phyloP scores from a whole-genome alignment of 2,113 vertebrate genomes.

The Chamaea fasciata region DNA sequence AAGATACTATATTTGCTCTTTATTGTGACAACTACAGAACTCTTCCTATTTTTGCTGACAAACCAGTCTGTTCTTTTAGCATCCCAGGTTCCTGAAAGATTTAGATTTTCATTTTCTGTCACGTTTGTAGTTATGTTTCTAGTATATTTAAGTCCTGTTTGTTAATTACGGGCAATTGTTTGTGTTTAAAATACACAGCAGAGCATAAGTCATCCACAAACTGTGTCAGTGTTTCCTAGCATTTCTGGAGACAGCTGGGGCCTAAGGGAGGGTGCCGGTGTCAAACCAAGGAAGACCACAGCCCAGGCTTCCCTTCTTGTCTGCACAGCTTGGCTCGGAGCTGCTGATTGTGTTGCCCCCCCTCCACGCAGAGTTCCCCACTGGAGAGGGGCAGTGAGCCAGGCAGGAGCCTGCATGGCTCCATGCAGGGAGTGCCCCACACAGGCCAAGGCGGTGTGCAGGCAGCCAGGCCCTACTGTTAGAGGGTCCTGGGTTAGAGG shows the following conservation, averaged over 20 bases:
- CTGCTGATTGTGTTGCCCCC: neutral
- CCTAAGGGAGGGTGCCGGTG: neutral
- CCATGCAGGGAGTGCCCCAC: neutral
- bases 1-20: neutral
- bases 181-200: neutral
- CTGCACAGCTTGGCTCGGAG: neutral
- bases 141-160: neutral
- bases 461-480: neutral
- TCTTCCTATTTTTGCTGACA: neutral
- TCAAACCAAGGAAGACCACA: neutral
- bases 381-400: neutral
- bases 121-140: neutral
- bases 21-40: conserved; percentile 4
- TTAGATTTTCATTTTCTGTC: neutral
- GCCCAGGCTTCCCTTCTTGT: neutral
- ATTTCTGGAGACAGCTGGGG: neutral
- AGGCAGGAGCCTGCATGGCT: neutral
- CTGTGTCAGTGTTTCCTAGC: neutral
- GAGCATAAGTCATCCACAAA: neutral
- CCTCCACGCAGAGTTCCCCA: neutral
- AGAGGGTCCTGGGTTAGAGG: neutral
- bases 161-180: neutral
- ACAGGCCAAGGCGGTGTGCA: fast-evolving
- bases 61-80: neutral
- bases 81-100: neutral